These are phyloP conservation scores for Fragum sueziense DNA, from an alignment of 2,888 invertebrate species.

Conservation along the genomic window DNA sequence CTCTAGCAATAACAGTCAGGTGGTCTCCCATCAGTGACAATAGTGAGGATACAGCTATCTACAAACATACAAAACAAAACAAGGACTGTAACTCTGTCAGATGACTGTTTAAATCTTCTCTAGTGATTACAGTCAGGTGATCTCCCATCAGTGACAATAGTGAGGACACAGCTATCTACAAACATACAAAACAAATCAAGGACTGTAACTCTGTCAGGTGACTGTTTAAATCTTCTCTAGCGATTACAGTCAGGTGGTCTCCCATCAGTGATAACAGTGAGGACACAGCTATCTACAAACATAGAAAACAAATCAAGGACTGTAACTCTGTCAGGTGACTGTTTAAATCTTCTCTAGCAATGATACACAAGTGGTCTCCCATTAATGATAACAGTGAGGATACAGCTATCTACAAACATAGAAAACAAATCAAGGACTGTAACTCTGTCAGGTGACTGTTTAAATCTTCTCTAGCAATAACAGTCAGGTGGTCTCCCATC, in stretches of 20 bases:
- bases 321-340: constrained; percentile 88
- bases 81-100: constrained; percentile 89
- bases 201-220: constrained; percentile 88
- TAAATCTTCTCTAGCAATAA: too few relatives aligned
- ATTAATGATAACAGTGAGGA: constrained; percentile 88
- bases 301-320: constrained; percentile 88
- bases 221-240: constrained; percentile 86
- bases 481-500: too few relatives aligned
- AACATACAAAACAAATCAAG: too few relatives aligned
- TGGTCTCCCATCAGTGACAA: too few relatives aligned
- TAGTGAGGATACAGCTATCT: too few relatives aligned
- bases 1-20: too few relatives aligned
- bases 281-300: constrained; percentile 65
- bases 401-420: constrained; percentile 63
- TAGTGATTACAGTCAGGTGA: constrained; percentile 85
- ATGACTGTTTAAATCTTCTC: constrained; percentile 87
- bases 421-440: too few relatives aligned
- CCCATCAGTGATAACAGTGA: constrained; percentile 89
- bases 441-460: too few relatives aligned
- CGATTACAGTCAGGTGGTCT: constrained; percentile 86
- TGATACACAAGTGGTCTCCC: constrained; percentile 86
- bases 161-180: constrained; percentile 66
- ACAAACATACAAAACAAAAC: too few relatives aligned
- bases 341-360: constrained; percentile 86
- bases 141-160: constrained; percentile 91